Evolutionary conservation across 1,140 invertebrate genomes (phyloP).

Genomic region (Ericerus pela): DNA sequence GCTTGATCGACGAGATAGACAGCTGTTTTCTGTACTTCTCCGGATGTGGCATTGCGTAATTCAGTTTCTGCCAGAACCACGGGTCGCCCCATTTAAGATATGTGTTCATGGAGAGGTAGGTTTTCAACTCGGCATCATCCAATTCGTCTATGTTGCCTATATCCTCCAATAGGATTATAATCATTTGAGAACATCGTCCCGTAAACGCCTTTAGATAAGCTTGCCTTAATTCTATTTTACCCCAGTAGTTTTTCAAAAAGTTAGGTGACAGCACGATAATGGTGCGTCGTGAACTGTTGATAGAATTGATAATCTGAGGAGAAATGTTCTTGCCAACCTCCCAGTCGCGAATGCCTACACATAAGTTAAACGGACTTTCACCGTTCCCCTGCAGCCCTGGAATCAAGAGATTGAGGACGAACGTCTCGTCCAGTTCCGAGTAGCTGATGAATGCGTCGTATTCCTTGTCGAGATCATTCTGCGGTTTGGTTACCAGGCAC

Average conservation of each 20-base stretch:
- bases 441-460: constrained; percentile 82
- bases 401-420: constrained; percentile 50
- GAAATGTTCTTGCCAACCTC: constrained; percentile 57
- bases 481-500: constrained; percentile 51
- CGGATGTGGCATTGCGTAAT: constrained; percentile 35
- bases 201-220: constrained; percentile 60
- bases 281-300: constrained; percentile 61
- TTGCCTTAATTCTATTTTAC: constrained; percentile 63
- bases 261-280: constrained; percentile 66
- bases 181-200: constrained; percentile 52
- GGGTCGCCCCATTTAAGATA: constrained; percentile 72
- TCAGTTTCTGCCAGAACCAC: constrained; percentile 72
- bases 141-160: constrained; percentile 43
- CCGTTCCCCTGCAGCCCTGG: constrained; percentile 43
- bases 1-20: too few species aligned
- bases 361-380: constrained; percentile 43
- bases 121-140: constrained; percentile 55
- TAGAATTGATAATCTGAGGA: constrained; percentile 60
- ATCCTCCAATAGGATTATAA: constrained; percentile 64
- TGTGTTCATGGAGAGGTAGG: constrained; percentile 69
- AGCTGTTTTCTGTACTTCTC: neutral
- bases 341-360: constrained; percentile 71
- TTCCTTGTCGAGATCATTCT: constrained; percentile 56
- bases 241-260: constrained; percentile 73
- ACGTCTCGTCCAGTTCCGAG: constrained; percentile 63